Evolutionary conservation across 2,888 invertebrate species (phyloP).

Genomic region (Chesias legatella): DNA sequence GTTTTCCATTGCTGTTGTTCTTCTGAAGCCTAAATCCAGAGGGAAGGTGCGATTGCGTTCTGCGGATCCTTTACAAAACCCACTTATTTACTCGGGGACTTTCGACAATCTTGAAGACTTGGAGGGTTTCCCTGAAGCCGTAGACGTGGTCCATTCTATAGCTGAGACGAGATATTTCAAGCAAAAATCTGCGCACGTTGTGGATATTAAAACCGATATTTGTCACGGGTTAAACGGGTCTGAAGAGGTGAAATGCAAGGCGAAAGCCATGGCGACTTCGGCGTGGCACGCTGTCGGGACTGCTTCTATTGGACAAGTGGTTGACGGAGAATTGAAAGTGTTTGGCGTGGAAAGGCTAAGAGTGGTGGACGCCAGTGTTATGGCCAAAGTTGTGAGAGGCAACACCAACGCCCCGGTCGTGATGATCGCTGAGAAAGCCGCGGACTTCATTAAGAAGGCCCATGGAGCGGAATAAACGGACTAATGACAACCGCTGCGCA

Average conservation of each 20-base stretch:
- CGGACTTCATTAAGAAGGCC: constrained; percentile 50
- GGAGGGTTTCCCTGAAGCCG: constrained; percentile 44
- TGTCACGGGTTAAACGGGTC: constrained; percentile 41
- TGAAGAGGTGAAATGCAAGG: constrained; percentile 67
- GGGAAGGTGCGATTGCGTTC: constrained; percentile 51
- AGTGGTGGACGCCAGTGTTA: constrained; percentile 63
- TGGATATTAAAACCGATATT: constrained; percentile 42
- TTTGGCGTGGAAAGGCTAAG: constrained; percentile 45
- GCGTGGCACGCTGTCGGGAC: constrained; percentile 70
- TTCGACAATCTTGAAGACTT: constrained; percentile 50
- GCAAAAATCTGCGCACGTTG: constrained; percentile 40
- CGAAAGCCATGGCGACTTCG: constrained; percentile 48
- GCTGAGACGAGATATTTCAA: constrained; percentile 50
- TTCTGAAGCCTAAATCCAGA: constrained; percentile 59
- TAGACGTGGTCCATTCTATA: constrained; percentile 43
- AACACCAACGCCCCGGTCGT: constrained; percentile 66
- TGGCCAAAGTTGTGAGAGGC: constrained; percentile 56
- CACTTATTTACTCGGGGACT: constrained; percentile 56
- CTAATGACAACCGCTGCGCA: constrained; percentile 15
- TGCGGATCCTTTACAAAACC: constrained; percentile 41
- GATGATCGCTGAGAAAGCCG: constrained; percentile 66
- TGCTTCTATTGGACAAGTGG: constrained; percentile 55
- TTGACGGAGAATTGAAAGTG: constrained; percentile 49
- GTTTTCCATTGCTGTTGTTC: constrained; percentile 49
- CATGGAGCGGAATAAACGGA: constrained; percentile 26